Conservation (phyloP, 1,140 invertebrate genomes). For the Caerostris extrusa region DNA sequence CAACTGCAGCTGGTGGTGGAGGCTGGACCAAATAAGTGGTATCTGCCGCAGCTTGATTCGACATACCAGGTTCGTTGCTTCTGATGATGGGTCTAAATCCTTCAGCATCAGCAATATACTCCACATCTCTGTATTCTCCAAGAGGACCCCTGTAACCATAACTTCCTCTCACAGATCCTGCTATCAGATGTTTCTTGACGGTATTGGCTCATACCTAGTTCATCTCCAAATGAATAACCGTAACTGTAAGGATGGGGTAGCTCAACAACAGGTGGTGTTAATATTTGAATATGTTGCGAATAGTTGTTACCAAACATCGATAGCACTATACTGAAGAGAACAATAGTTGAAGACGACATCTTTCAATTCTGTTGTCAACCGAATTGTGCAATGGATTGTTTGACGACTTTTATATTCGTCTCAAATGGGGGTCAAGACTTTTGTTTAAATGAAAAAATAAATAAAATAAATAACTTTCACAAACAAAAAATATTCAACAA, state of each 20-base stretch:
- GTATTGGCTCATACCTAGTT: constrained; percentile 77
- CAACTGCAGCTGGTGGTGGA: neutral
- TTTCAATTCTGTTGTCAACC: too few relatives aligned
- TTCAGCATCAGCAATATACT: constrained; percentile 78
- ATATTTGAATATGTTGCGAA: neutral
- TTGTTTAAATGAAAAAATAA: too few relatives aligned
- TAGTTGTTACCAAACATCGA: neutral
- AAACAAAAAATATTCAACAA: too few relatives aligned
- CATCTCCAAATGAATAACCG: constrained; percentile 78
- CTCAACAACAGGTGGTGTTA: neutral
- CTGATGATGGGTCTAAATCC: constrained; percentile 81
- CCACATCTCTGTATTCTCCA: constrained; percentile 77
- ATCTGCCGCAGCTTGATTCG: constrained; percentile 66
- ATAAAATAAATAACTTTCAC: too few relatives aligned
- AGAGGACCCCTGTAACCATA: constrained; percentile 78
- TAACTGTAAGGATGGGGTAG: constrained; percentile 78
- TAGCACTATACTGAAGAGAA: neutral
- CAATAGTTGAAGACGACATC: neutral
- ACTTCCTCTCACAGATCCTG: constrained; percentile 77
- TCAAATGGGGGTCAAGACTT: too few relatives aligned
- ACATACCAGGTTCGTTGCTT: constrained; percentile 77
- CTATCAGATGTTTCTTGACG: constrained; percentile 77
- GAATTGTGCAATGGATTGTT: too few relatives aligned
- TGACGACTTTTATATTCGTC: too few relatives aligned
- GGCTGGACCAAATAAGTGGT: constrained; percentile 15